Evolutionary conservation across 2,113 vertebrate genomes (phyloP), one percentile per base, ranked within the genome.

Genomic region (Machaerirhynchus nigripectus): DNA sequence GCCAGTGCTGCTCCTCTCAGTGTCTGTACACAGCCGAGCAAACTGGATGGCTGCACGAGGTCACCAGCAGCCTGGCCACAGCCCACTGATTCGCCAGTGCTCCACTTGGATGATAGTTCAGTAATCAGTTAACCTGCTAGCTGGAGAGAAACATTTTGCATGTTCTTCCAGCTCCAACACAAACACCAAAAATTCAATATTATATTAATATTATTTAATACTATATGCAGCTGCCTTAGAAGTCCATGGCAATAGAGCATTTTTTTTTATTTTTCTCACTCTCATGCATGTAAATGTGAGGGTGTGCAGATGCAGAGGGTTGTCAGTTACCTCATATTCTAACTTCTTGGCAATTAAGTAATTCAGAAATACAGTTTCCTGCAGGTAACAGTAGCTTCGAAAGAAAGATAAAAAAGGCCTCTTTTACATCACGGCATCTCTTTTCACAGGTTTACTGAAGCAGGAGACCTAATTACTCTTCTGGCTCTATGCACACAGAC

Each of bases 11-110:
- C 57, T 79, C 10, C 49, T 65, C 55, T 56, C 59, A 2, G 5
- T 6, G 37, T 35, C 13, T 24, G 46, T 22, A 30, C 53, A 46
- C n/a, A 79, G 47, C 17, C 1, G 2, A 28, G 49, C 69, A 87
- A 65, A 55, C 0, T 0, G 2, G 27, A 6, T 4, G 35, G 9
- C 40, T 27, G 20, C 39, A 22, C 4, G 0, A 2, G 4, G 8
- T 9, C 2, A 0, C 31, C 61, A 35, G 33, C 11, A 35, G 24
- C n/a, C 49, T 35, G 37, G 39, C 40, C 46, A 50, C 33, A 95
- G 11, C 10, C n/a, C 70, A 9, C 31, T 47, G 67, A 63, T 56
- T 28, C 3, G 1, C 31, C 3, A 3, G 28, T 35, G 60, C 33
- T 63, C 39, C 4, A 1, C 42, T 50, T 40, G 20, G 20, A 15